phyloP scores from a whole-genome alignment of 2,797 vertebrate species.

The Chrosomus eos region DNA sequence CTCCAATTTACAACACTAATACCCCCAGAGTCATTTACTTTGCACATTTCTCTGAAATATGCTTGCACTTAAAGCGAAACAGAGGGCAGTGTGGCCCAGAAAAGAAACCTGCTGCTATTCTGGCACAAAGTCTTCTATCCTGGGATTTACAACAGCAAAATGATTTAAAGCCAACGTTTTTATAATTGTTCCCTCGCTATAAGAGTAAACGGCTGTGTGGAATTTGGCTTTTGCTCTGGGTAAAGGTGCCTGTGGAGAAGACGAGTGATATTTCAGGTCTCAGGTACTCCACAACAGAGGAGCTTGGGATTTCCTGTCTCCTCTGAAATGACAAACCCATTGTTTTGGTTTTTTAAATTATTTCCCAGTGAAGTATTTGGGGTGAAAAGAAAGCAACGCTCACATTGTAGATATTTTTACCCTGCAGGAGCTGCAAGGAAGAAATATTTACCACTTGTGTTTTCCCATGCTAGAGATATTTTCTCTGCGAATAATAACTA shows the following conservation, averaged over 20 bases:
- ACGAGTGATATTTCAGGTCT: neutral
- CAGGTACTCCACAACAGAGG: slow-evolving; percentile 36
- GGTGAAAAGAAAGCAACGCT: slow-evolving; percentile 52
- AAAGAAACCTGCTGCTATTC: slow-evolving; percentile 58
- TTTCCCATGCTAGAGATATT: slow-evolving; percentile 11
- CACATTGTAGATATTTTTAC: slow-evolving; percentile 33
- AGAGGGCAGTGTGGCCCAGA: slow-evolving; percentile 54
- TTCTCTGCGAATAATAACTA: slow-evolving; percentile 27
- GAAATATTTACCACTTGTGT: neutral
- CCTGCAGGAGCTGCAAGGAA: slow-evolving; percentile 23
- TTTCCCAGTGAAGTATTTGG: slow-evolving; percentile 32
- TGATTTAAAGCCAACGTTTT: slow-evolving; percentile 63
- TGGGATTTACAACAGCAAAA: slow-evolving; percentile 56
- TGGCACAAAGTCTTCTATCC: slow-evolving; percentile 52
- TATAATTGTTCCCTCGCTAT: slow-evolving; percentile 48
- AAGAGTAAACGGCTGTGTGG: slow-evolving; percentile 36
- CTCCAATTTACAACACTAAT: slow-evolving; percentile 64
- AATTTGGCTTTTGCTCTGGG: slow-evolving; percentile 30
- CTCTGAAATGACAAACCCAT: slow-evolving; percentile 43
- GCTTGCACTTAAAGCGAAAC: slow-evolving; percentile 60
- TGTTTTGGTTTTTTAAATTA: slow-evolving; percentile 49
- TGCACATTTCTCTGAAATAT: slow-evolving; percentile 51
- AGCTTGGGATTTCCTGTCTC: slow-evolving; percentile 59
- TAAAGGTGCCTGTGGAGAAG: slow-evolving; percentile 40
- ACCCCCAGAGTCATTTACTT: slow-evolving; percentile 53